These are phyloP conservation scores for Smutsia temminckii DNA, from an alignment of 2,797 vertebrate genomes.

Conservation along the genomic window DNA sequence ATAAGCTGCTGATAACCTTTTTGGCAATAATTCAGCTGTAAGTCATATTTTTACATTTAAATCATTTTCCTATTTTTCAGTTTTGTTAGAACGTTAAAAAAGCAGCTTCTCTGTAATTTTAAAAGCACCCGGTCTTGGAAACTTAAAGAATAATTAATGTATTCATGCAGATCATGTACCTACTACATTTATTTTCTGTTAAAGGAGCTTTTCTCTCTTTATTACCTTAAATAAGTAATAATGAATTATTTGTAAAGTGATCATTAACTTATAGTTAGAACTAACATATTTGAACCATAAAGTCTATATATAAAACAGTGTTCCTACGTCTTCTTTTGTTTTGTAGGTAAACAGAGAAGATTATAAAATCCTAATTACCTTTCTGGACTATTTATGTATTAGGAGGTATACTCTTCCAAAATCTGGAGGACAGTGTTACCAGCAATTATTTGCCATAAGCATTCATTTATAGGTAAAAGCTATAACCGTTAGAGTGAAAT, in stretches of 20 bases:
- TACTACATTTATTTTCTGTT: background rate
- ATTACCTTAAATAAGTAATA: slow-evolving; percentile 6
- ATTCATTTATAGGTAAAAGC: slow-evolving; percentile 9
- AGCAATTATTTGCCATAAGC: background rate
- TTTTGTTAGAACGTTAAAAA: slow-evolving; percentile 35
- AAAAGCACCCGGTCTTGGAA: background rate
- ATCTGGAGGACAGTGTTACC: background rate
- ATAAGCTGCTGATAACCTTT: background rate
- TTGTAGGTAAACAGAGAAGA: background rate
- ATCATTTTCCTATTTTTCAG: background rate
- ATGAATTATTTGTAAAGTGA: background rate
- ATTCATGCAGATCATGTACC: background rate
- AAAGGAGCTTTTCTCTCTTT: background rate
- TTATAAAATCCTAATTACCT: background rate
- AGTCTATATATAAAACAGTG: background rate
- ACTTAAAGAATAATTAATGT: background rate
- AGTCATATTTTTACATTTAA: background rate
- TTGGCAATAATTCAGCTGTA: background rate
- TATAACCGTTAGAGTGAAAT: background rate
- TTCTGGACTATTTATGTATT: background rate
- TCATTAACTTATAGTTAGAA: background rate
- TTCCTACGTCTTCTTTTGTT: background rate
- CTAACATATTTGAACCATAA: background rate
- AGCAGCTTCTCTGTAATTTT: background rate
- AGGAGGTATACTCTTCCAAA: background rate